A percentile compares a stretch with the other conserved stretches of the same genome.
Evolutionary conservation across 2,113 vertebrate genomes (phyloP).

Genomic region (Pelusios castaneus): DNA sequence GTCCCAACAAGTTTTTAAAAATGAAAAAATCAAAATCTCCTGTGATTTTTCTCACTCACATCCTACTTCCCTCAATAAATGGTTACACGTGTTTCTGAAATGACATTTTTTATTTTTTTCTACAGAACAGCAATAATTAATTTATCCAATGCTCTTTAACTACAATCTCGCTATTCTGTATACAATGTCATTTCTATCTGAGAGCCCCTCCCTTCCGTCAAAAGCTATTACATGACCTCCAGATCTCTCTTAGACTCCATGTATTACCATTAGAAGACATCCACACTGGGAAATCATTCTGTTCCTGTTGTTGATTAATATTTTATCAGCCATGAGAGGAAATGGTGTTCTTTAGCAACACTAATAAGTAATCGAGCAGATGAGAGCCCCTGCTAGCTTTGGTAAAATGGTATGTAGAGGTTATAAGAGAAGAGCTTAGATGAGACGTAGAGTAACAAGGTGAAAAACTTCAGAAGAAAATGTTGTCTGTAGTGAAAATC

Average conservation of each 20-base stretch:
- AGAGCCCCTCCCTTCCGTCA: conserved; percentile 79
- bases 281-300: conserved; percentile 87
- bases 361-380: conserved; percentile 92
- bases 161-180: conserved; percentile 70
- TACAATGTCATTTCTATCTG: conserved; percentile 75
- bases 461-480: background rate
- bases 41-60: background rate
- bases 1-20: background rate
- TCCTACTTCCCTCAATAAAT: background rate
- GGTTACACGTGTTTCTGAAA: background rate
- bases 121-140: background rate
- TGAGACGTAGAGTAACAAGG: conserved; percentile 26
- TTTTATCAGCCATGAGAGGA: conserved; percentile 92
- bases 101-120: background rate
- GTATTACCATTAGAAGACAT: conserved; percentile 91
- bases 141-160: conserved; percentile 6
- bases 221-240: conserved; percentile 87
- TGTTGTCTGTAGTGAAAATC: conserved; percentile 14
- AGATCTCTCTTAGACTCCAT: conserved; percentile 84
- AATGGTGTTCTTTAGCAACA: conserved; percentile 92
- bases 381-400: conserved; percentile 72
- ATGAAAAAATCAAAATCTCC: background rate
- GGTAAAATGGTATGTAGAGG: conserved; percentile 52
- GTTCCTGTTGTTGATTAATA: conserved; percentile 97
- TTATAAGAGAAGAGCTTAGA: conserved; percentile 48